A percentile compares a stretch with the other conserved stretches of the same genome.
phyloP scores from a whole-genome alignment of 2,113 vertebrate genomes.

The Myodes glareolus region DNA sequence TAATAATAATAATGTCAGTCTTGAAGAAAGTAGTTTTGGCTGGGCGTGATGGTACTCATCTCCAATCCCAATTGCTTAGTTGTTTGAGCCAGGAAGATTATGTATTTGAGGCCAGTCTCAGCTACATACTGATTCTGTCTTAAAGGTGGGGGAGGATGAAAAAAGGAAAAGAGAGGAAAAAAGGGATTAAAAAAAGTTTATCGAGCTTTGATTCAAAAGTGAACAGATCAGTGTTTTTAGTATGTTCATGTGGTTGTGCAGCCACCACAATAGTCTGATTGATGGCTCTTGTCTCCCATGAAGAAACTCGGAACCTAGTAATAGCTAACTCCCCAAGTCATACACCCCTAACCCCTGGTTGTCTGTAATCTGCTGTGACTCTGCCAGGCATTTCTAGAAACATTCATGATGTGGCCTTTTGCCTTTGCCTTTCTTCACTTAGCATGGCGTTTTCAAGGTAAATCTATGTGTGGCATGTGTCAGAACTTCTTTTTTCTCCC shows the following conservation, averaged over 20 bases:
- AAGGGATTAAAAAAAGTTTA: neutral
- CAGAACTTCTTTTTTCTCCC: neutral
- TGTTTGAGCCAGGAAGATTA: neutral
- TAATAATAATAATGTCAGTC: too few relatives aligned
- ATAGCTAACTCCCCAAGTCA: neutral
- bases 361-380: neutral
- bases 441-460: neutral
- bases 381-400: neutral
- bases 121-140: neutral
- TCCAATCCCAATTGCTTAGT: neutral
- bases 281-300: neutral
- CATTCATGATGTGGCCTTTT: neutral
- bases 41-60: neutral
- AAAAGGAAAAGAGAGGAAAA: neutral
- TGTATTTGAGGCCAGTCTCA: neutral
- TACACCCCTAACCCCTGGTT: neutral
- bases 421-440: neutral
- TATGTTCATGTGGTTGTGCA: neutral
- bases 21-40: neutral
- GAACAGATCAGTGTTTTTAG: neutral
- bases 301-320: neutral
- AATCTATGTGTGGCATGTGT: too few relatives aligned
- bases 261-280: neutral
- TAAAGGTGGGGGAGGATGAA: neutral
- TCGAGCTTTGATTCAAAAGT: neutral